Evolutionary conservation across 92 coral and sea anemone species (phyloP).

Genomic region (Galaxea fascicularis): DNA sequence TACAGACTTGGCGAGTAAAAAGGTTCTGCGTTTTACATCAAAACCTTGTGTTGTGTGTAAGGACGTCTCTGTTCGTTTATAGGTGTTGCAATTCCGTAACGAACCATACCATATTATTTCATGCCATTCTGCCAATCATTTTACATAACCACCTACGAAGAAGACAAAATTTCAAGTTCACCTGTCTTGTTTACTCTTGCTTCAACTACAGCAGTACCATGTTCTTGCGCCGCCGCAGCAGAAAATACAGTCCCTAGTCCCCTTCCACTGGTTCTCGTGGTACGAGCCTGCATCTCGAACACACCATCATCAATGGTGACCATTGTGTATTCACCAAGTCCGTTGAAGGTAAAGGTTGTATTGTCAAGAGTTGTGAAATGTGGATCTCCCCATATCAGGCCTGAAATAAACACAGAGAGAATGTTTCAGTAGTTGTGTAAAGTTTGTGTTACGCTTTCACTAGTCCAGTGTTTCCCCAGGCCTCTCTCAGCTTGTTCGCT

Average conservation of each 20-base stretch:
- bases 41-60: too few species aligned
- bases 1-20: too few species aligned
- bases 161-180: not conserved
- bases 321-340: conserved; percentile 86
- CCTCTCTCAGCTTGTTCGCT: too few species aligned
- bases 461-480: too few species aligned
- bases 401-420: conserved; percentile 36
- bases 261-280: conserved; percentile 52
- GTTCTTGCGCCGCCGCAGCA: conserved; percentile 47
- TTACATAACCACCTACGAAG: not conserved
- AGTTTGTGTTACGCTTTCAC: not conserved
- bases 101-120: too few species aligned
- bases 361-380: conserved; percentile 71
- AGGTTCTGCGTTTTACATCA: too few species aligned
- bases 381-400: conserved; percentile 80
- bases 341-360: conserved; percentile 80
- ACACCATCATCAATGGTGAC: conserved; percentile 64
- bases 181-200: conserved; percentile 23
- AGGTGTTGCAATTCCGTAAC: too few species aligned
- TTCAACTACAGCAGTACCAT: conserved; percentile 29
- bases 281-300: conserved; percentile 89
- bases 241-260: conserved; percentile 78
- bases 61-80: too few species aligned
- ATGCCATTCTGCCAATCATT: too few species aligned
- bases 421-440: not conserved